Conservation (phyloP, 1,140 invertebrate species). For the Rhizoglyphus robini region DNA sequence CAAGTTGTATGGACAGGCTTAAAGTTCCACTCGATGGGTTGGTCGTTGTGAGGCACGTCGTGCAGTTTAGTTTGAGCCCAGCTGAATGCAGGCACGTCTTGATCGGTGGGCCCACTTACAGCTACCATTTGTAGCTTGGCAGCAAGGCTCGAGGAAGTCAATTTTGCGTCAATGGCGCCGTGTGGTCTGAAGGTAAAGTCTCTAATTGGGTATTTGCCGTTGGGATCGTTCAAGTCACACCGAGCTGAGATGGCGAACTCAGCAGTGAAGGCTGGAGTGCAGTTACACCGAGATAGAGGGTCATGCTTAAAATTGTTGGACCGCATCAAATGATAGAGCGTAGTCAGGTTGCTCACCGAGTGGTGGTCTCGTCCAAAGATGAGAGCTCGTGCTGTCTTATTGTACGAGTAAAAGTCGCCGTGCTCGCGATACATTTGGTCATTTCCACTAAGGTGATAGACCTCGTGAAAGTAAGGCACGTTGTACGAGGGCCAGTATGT, state of each 20-base stretch:
- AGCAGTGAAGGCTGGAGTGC: slow-evolving; percentile 23
- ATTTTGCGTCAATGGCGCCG: slow-evolving; percentile 20
- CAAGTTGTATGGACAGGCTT: not conserved
- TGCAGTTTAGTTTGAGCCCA: slow-evolving; percentile 12
- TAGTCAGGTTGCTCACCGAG: slow-evolving; percentile 29
- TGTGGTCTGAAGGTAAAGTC: not conserved
- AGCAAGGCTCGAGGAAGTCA: slow-evolving; percentile 35
- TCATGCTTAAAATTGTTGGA: slow-evolving; percentile 30
- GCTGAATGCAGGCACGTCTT: slow-evolving; percentile 16
- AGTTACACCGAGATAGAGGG: slow-evolving; percentile 22
- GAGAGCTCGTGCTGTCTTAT: slow-evolving; percentile 32
- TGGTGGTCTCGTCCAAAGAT: slow-evolving; percentile 34
- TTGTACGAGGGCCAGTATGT: slow-evolving; percentile 67
- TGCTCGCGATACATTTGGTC: slow-evolving; percentile 43
- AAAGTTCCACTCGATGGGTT: slow-evolving; percentile 21
- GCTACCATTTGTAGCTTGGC: slow-evolving; percentile 31
- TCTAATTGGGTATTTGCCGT: slow-evolving; percentile 19
- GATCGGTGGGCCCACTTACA: slow-evolving; percentile 18
- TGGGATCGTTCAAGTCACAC: slow-evolving; percentile 22
- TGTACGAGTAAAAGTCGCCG: slow-evolving; percentile 47
- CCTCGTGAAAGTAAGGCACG: slow-evolving; percentile 53
- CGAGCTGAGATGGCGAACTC: slow-evolving; percentile 21
- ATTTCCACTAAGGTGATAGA: slow-evolving; percentile 44
- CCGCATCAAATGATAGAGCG: slow-evolving; percentile 33
- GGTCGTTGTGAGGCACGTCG: not conserved